These are phyloP conservation scores for Arge pagana DNA, from an alignment of 2,888 invertebrate genomes.

Conservation along the genomic window DNA sequence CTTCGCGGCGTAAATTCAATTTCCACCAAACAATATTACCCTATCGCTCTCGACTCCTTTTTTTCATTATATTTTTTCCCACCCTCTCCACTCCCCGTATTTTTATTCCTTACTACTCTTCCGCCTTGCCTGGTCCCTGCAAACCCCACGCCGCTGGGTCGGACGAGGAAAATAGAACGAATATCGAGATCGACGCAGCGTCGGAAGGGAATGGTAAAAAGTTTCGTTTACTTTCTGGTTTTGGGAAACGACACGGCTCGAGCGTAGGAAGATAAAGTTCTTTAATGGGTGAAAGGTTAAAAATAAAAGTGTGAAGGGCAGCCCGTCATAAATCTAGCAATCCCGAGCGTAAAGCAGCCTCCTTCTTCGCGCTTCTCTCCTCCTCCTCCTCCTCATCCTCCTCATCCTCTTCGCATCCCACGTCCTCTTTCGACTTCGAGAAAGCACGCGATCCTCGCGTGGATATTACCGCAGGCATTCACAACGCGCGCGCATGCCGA, in stretches of 20 bases:
- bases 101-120: too few species aligned
- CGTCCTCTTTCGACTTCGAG: not conserved
- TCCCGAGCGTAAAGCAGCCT: slow-evolving; percentile 42
- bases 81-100: too few species aligned
- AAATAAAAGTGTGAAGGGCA: slow-evolving; percentile 46
- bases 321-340: slow-evolving; percentile 55
- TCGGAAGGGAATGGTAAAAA: slow-evolving; percentile 11
- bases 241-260: slow-evolving; percentile 21
- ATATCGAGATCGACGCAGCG: too few species aligned
- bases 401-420: not conserved
- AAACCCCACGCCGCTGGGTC: too few species aligned
- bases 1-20: not conserved
- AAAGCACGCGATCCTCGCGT: slow-evolving; percentile 1
- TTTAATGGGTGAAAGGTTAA: slow-evolving; percentile 58
- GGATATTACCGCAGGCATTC: slow-evolving; percentile 10
- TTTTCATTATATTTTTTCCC: not conserved
- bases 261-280: slow-evolving; percentile 49
- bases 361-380: not conserved
- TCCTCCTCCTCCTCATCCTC: not conserved
- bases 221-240: slow-evolving; percentile 22
- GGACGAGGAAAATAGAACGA: too few species aligned
- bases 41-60: not conserved
- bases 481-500: slow-evolving; percentile 1
- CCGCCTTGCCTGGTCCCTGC: too few species aligned
- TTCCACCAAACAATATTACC: not conserved